Evolutionary conservation across 2,797 vertebrate genomes (phyloP), one percentile per base, ranked within the genome.

Genomic region (Clarias pachynema): DNA sequence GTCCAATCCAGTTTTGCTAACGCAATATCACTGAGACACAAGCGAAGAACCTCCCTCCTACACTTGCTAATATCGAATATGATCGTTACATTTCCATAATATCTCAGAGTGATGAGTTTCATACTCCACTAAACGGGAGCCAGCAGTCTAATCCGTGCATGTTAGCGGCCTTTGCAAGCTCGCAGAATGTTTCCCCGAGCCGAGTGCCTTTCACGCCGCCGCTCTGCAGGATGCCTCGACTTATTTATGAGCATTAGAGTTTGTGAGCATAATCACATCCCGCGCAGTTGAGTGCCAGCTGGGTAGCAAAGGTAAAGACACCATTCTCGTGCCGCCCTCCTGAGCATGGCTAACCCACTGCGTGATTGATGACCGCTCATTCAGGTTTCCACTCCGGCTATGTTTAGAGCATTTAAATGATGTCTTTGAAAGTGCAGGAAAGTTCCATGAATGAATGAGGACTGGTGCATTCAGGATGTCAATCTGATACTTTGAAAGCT

Each of bases 191-290:
- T 57, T 84, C 88, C 86, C 80, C 24, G 79, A 79, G 87, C 80
- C 60, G 3, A 6, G 37, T 40, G 88, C 84, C 68, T 86, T 87
- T 85, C 70, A 84, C 53, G 26, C 81, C 24, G 15, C 66, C 18
- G 63, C 80, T 83, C 72, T 82, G 84, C 88, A 85, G 86, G 59
- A 86, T 87, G 85, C 74, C 86, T 88, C 81, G 69, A 65, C 79
- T 87, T 90, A 89, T 90, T 89, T 89, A 89, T 78, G 87, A 89
- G 85, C 70, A 63, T 65, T 40, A 44, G 81, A 66, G 80, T 85
- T 83, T 84, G 84, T 18, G 78, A 79, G 83, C 84, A 66, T 88
- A 88, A 88, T 88, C 81, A 53, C 85, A 79, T 68, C 49, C 37
- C 68, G 80, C 37, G 73, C 83, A 44, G 57, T 74, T 24, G 57